Base-by-base conservation (phyloP, 2,113 vertebrate genomes). In the Philantomba maxwellii region DNA sequence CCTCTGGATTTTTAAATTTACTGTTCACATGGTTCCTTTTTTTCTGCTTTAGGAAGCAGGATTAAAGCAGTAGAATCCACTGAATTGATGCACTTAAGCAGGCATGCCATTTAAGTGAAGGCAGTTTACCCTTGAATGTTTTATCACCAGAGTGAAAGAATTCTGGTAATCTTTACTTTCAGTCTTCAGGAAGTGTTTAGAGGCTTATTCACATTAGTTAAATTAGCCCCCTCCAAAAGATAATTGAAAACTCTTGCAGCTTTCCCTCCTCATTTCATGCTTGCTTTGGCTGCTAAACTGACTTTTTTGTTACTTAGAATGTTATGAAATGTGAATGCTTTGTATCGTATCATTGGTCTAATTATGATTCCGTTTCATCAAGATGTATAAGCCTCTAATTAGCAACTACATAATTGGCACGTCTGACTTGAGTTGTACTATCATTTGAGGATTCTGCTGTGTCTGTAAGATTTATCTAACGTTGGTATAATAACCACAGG, bases 371-470 rank as follows among this genome's bases (percentile, higher is more conserved):
- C 57, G 0, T 96, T 90, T 95, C n/a, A 96, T 90, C n/a, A 87
- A 75, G 53, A 60, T 62, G 25, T 92, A 49, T 95, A 96, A 96
- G 94, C 86, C 95, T 97, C 94, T 89, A 73, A 95, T 97, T 83
- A 95, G 45, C 94, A 93, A 90, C 91, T 91, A 30, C 26, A 19
- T 87, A 95, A 95, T 87, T 97, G 97, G 98, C 98, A 97, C 2
- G 95, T 98, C 98, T 98, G 97, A 94, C 96, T 98, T 97, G 66
- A 98, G 95, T 96, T 97, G 94, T 97, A 78, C 93, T 97, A 73
- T 98, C 86, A 98, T 93, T 97, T 98, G 96, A 97, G 97, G 98
- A 98, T 98, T 98, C 98, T 98, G 89, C 98, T 98, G 93, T 96
- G 93, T 95, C 87, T 62, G 10, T 92, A 95, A 95, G 33, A 39